Base-by-base conservation (phyloP, 2,113 vertebrate species). In the Cinclus cinclus region DNA sequence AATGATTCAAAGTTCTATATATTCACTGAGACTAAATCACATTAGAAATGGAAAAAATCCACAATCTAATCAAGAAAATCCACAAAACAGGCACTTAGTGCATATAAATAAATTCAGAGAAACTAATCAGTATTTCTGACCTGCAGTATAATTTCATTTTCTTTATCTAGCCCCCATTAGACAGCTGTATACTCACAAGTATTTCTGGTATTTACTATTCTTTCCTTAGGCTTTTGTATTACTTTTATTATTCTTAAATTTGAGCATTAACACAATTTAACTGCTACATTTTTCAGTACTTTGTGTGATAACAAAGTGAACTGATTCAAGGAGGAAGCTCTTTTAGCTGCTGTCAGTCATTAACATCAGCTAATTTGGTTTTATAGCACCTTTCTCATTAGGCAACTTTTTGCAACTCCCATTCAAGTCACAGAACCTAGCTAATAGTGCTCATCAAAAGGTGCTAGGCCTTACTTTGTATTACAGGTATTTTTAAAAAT, bases 401-500 rank as follows among this genome's bases (percentile, higher is more conserved):
- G 30, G 44, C 35, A 23, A 23, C 39, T 47, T 81, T 75, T 78
- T 41, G 50, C 39, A 76, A 9, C 65, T 94, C 47, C 55, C 63
- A 63, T 79, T 83, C 67, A 69, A 87, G 78, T 58, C 46, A 58
- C 22, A 83, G 84, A 69, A 71, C 39, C 33, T 17, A 85, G 53
- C 37, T 91, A 76, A 82, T 23, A 65, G 41, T 7, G 58, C 78
- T 80, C 84, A 79, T 87, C 50, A 89, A 85, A 87, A 91, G 55
- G 67, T 85, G 58, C 58, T 35, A 53, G 56, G 31, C 30, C 59
- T 8, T 39, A 62, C 69, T 89, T 87, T 69, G 28, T 42, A 62
- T 58, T 53, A 79, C 62, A 94, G 62, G 49, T 89, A 87, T 58
- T 92, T 87, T 16, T 8, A 82, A 92, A 93, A 94, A 91, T 65